Conservation (phyloP, 2,113 vertebrate species). For the Pterophyllum scalare region DNA sequence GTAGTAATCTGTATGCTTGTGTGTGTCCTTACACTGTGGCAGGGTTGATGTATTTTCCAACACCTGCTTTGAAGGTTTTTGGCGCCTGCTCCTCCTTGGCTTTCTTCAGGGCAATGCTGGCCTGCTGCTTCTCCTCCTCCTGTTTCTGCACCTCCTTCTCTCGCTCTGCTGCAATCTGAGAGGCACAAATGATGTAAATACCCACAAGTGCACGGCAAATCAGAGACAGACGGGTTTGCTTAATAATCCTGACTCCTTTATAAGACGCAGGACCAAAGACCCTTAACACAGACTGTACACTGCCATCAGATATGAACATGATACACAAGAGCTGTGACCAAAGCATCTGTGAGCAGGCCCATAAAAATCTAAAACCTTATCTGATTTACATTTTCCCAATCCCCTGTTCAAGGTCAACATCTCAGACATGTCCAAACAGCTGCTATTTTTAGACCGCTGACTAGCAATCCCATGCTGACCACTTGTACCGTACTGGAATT, state of each 20-base stretch:
- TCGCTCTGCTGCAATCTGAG: slow-evolving; percentile 91
- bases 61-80: slow-evolving; percentile 88
- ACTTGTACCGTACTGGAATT: background rate
- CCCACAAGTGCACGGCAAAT: background rate
- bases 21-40: slow-evolving; percentile 83
- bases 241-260: background rate
- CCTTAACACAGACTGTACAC: too few relatives aligned
- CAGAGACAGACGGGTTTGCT: background rate
- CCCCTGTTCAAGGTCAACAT: background rate
- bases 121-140: slow-evolving; percentile 80
- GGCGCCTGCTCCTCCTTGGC: slow-evolving; percentile 80
- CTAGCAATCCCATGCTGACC: background rate
- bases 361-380: background rate
- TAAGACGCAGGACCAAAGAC: background rate
- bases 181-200: background rate
- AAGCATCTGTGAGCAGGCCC: background rate
- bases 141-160: slow-evolving; percentile 83
- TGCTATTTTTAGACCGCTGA: background rate
- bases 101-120: slow-evolving; percentile 70
- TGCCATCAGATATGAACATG: too few relatives aligned
- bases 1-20: background rate
- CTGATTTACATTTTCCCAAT: background rate
- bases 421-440: background rate
- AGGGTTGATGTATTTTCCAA: slow-evolving; percentile 96
- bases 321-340: background rate